Conservation (phyloP, 2,113 vertebrate species). For the Seriola dumerili region DNA sequence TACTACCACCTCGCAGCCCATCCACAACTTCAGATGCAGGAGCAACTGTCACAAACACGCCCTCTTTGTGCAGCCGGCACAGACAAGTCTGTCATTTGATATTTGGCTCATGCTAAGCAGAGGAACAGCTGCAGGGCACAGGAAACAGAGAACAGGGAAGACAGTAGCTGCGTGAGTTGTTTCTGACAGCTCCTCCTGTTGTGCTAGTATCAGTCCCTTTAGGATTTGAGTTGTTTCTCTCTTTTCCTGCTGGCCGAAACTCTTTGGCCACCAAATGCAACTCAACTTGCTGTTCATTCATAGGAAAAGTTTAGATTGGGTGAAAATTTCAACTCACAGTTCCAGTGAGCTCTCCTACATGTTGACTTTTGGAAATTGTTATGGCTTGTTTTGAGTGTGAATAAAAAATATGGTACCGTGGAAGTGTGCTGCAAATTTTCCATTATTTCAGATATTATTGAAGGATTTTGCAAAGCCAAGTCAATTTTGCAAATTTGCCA, state of each 20-base stretch:
- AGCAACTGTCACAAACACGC: conserved; percentile 74
- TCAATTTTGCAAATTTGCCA: conserved; percentile 62
- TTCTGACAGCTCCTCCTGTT: conserved; percentile 77
- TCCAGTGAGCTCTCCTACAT: conserved; percentile 13
- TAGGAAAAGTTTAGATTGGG: conserved; percentile 24
- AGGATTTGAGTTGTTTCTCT: conserved; percentile 44
- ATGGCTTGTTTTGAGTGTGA: conserved; percentile 31
- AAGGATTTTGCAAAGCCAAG: conserved; percentile 42
- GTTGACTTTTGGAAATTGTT: conserved; percentile 13
- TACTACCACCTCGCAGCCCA: conserved; percentile 18
- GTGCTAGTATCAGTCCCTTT: conserved; percentile 56
- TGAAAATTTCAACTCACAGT: conserved; percentile 4
- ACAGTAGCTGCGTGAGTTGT: conserved; percentile 64
- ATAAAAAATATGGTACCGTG: conserved; percentile 31
- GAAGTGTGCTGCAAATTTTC: conserved; percentile 35
- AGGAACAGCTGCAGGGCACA: conserved; percentile 78
- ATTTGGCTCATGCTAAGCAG: conserved; percentile 80
- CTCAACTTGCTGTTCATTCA: conserved; percentile 42
- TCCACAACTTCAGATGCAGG: conserved; percentile 57
- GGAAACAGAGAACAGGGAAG: conserved; percentile 72
- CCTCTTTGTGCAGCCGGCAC: conserved; percentile 69
- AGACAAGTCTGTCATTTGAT: conserved; percentile 78
- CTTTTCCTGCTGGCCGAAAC: conserved; percentile 28
- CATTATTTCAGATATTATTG: conserved; percentile 53
- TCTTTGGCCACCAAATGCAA: conserved; percentile 53